phyloP scores from a whole-genome alignment of 37 sponge, comb jelly and placozoan species.

The Cliona cf. orientalis region DNA sequence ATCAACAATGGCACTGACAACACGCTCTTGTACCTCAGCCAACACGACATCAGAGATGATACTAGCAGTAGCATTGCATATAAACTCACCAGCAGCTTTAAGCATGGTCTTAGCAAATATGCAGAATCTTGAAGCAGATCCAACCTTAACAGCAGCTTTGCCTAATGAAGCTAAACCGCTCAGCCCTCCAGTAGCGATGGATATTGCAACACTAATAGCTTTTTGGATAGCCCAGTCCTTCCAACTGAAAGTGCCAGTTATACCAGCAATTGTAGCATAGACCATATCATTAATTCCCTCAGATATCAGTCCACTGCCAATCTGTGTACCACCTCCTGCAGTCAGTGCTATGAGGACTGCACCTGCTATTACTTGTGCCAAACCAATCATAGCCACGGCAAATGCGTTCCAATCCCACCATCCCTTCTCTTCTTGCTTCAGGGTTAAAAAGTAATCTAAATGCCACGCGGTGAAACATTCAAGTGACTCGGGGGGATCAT shows the following conservation, averaged over 20 bases:
- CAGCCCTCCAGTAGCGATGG: constrained; percentile 3
- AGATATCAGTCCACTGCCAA: constrained; percentile 11
- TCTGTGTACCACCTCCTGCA: not conserved
- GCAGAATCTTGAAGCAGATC: not conserved
- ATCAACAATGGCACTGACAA: not conserved
- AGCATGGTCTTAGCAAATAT: not conserved
- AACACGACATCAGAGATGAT: constrained; percentile 2
- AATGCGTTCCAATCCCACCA: constrained; percentile 9
- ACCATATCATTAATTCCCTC: constrained; percentile 28
- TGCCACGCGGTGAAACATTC: not conserved
- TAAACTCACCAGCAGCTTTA: not conserved
- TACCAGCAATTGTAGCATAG: not conserved
- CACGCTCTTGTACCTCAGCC: constrained; percentile 10
- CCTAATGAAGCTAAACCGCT: not conserved
- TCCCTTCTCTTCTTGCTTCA: not conserved
- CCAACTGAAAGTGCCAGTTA: constrained; percentile 12
- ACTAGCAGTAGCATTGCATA: not conserved
- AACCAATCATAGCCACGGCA: not conserved
- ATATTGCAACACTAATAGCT: constrained; percentile 9
- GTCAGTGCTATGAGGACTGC: not conserved
- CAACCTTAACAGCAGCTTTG: not conserved
- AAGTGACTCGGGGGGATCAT: not conserved
- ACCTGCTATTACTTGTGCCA: constrained; percentile 13
- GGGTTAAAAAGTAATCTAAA: not conserved
- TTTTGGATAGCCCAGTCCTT: constrained; percentile 17